Evolutionary conservation across 1,140 invertebrate species (phyloP).

Genomic region (Elymnias hypermnestra): DNA sequence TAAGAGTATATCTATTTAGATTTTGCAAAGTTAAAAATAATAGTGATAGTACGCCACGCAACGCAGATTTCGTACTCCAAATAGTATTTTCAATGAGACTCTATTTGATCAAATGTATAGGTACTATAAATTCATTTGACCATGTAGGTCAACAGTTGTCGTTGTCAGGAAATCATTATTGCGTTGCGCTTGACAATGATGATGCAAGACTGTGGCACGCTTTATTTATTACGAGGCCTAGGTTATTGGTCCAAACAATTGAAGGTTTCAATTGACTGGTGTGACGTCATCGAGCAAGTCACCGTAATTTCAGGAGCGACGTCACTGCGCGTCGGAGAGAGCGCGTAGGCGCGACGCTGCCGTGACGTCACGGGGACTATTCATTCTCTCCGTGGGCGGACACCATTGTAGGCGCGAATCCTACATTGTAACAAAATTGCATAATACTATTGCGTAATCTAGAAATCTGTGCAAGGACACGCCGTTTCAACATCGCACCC

Average conservation of each 20-base stretch:
- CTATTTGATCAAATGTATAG: neutral
- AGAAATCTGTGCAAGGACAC: conserved; percentile 63
- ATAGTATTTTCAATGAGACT: no score
- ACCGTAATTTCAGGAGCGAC: conserved; percentile 38
- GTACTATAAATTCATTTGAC: conserved; percentile 37
- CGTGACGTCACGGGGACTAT: conserved; percentile 58
- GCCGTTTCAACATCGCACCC: conserved; percentile 56
- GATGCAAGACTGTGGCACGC: conserved; percentile 38
- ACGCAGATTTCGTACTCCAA: no score
- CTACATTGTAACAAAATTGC: conserved; percentile 40
- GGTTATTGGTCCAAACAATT: conserved; percentile 36
- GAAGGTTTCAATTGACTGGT: conserved; percentile 36
- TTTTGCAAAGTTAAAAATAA: no score
- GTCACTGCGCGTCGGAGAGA: conserved; percentile 38
- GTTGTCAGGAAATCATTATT: conserved; percentile 53
- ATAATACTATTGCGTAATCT: conserved; percentile 51
- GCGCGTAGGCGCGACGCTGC: conserved; percentile 31
- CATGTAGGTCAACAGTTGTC: conserved; percentile 49
- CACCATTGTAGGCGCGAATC: conserved; percentile 30
- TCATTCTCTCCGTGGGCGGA: conserved; percentile 30
- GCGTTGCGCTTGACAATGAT: conserved; percentile 36
- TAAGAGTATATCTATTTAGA: no score
- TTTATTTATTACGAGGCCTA: conserved; percentile 35
- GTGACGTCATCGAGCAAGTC: conserved; percentile 47
- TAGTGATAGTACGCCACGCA: no score